Evolutionary conservation across 1,140 invertebrate species (phyloP), one percentile per base, ranked within the genome.

Genomic region (Eupristina koningsbergeri): DNA sequence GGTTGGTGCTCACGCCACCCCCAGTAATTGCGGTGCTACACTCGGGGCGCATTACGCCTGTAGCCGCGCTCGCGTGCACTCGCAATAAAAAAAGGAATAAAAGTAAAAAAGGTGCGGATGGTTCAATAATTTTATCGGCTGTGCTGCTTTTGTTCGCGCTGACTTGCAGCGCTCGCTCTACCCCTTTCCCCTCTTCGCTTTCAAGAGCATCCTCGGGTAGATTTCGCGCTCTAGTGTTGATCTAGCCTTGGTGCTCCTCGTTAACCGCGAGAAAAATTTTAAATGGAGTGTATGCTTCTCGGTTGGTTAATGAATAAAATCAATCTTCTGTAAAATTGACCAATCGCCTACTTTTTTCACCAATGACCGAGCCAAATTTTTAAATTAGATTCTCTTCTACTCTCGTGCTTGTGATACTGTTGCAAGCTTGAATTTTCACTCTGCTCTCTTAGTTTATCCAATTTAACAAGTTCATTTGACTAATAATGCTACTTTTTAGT

Each of bases 1-100:
- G 45, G 45, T 9, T 6, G 67, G 34, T 41, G 3, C 45, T 47
- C 41, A 41, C 45, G 67, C 41, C 29, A 17, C 9, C 41, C 39
- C 11, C 53, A 29, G 73, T 83, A 83, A 76, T 77, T 83, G 74
- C 63, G 19, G 61, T n/a, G 50, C 71, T 39, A 39, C 80, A 64
- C 80, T 53, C 71, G 41, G 9, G 81, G 19, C 50, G 36, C 47
- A 34, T 45, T 41, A 50, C 31, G 61, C 58, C 58, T 45, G 78
- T 41, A 80, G 63, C 53, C 53, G 76, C 53, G 36, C 58, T 36
- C 50, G 47, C 47, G 41, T 74, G 73, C 7, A 13, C 29, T n/a
- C 9, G 41, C 73, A 29, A 74, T 74, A 50, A 63, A 61, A 41
- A 64, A 34, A 64, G 13, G 29, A 34, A 34, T 50, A 50, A 63